phyloP scores from a whole-genome alignment of 2,113 vertebrate genomes.

The Menura novaehollandiae region DNA sequence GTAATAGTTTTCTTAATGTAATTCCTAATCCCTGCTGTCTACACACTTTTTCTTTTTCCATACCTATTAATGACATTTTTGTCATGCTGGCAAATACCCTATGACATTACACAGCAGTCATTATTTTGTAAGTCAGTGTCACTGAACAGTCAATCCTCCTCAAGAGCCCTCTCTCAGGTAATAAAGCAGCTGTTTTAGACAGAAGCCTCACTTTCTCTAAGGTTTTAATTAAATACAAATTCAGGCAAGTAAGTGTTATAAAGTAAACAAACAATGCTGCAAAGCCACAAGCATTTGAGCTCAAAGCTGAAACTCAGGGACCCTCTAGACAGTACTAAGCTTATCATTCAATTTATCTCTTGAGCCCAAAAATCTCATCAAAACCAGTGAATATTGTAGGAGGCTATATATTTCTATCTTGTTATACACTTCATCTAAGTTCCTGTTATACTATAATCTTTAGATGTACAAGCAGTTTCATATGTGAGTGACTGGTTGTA shows the following conservation, averaged over 20 bases:
- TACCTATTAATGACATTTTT: not conserved
- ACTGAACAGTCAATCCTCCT: not conserved
- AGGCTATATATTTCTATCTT: not conserved
- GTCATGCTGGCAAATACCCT: slow-evolving; percentile 8
- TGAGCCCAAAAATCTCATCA: not conserved
- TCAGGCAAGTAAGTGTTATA: not conserved
- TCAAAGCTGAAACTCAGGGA: not conserved
- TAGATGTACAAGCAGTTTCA: not conserved
- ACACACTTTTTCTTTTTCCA: not conserved
- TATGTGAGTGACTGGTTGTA: not conserved
- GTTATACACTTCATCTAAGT: not conserved
- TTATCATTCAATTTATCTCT: not conserved
- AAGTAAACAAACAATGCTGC: not conserved
- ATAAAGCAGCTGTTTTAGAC: not conserved
- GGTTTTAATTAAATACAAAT: slow-evolving; percentile 8
- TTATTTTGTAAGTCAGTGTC: not conserved
- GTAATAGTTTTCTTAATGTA: not conserved
- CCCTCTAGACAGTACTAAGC: not conserved
- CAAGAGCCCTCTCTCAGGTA: not conserved
- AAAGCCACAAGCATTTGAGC: not conserved
- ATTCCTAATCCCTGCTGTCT: slow-evolving; percentile 7
- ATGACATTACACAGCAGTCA: not conserved
- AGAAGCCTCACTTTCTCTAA: not conserved
- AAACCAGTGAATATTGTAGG: not conserved
- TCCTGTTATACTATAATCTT: not conserved